Evolutionary conservation across 2,797 vertebrate species (phyloP), one percentile per base, ranked within the genome.

Genomic region (Sciaenops ocellatus): DNA sequence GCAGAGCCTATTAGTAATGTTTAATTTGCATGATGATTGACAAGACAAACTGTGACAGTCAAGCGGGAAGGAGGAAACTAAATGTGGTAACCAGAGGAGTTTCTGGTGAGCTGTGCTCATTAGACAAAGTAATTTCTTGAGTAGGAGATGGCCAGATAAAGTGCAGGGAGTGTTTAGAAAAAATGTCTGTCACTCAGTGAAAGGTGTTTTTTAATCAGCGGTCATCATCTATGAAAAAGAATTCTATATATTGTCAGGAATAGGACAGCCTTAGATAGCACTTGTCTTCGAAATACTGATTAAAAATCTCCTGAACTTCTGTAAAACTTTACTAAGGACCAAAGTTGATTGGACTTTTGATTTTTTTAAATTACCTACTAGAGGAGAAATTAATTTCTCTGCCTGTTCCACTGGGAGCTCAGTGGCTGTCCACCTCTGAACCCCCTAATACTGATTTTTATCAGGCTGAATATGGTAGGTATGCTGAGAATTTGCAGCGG

Each of bases 1-100:
- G 76, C 69, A 9, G 61, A 54, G 47, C 28, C 51, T 44, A 13
- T 87, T 81, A 81, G 74, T n/a, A 41, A 50, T 79, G 82, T 80
- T 86, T 75, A 48, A 51, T 73, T 68, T 51, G 30, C 15, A 9
- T 24, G 24, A 5, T 80, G 79, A 78, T 62, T 78, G 63, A 64
- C 59, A 50, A 44, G 70, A 72, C 6, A 1, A 61, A 64, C 41
- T 67, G 28, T 56, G 68, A 59, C 68, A 52, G 50, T 1, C 4
- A n/a, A 52, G 16, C 15, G 4, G 50, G 15, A n/a, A 17, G 17
- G 30, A 22, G 38, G 13, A 3, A 47, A 68, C 20, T 48, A 50
- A 52, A 48, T n/a, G 20, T 41, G 18, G 64, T 22, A 34, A 34
- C 38, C n/a, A 42, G 67, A 22, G 26, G 46, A 82, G 72, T 44